Base-by-base conservation (phyloP, 2,797 vertebrate genomes). In the Artibeus lituratus region DNA sequence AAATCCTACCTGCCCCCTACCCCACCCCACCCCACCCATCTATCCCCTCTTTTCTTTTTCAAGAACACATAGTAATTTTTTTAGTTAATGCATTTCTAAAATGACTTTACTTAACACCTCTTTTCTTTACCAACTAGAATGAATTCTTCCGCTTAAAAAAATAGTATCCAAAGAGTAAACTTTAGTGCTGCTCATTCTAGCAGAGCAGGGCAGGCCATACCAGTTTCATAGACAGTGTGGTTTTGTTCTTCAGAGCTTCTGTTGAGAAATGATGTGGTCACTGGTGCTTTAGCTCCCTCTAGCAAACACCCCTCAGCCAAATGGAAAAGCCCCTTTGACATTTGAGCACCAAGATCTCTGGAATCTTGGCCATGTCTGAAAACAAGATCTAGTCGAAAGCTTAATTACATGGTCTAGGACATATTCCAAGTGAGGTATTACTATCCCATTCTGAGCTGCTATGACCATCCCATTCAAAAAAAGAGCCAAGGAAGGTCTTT, bases 261-360 rank as follows among this genome's bases (percentile, higher is more conserved):
- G 51, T 42, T 44, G 26, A 88, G 67, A 87, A 87, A 57, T 11
- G 26, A 57, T 80, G 42, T 82, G 24, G 47, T 65, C 73, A 22
- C 42, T 76, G 65, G 67, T 19, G 4, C 87, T 88, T 93, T 29
- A 51, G 74, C 59, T 80, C 76, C 80, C 87, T 93, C 84, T 55
- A 78, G 78, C 89, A 91, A 84, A 95, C 32, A 93, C 37, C 86
- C 73, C 49, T 72, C 55, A n/a, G 62, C 73, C 94, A 96, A 74
- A 53, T 19, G 72, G 93, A 77, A 90, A 96, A 96, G 67, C 74
- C 81, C 76, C 87, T 96, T 96, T 94, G 44, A 87, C 59, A 65
- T 39, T 22, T 90, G 32, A 93, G 35, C 39, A 47, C 51, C 24
- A n/a, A 70, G 74, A 90, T 81, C 76, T 49, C 37, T 53, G 39